Base-by-base conservation (phyloP, 1,140 invertebrate species). In the Zaprionus inermis region DNA sequence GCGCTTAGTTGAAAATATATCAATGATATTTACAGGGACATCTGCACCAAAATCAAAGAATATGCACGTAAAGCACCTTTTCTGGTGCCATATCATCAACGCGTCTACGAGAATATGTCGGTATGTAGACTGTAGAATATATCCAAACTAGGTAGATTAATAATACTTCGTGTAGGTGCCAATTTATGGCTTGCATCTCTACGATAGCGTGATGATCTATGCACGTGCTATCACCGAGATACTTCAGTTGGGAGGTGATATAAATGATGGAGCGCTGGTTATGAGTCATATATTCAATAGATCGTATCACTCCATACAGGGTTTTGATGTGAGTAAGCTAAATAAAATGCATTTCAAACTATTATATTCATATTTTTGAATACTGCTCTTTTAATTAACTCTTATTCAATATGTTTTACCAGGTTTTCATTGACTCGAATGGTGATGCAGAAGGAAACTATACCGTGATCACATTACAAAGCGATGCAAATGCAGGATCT, bases 371-470 rank as follows among this genome's bases (percentile, higher is more conserved):
- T n/a, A n/a, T n/a, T n/a, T n/a, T n/a, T n/a, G n/a, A 28, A 28
- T 28, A 28, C 24, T 28, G 5, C 24, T 28, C 24, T 1, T 28
- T 28, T 28, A 28, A 28, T 28, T 28, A 28, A 28, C 24, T 28
- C 3, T 28, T 5, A 28, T 12, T 12, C 2, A 36, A 46, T 55
- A 1, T 56, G n/a, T 30, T 4, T 11, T 12, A 44, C 9, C 7
- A 97, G 94, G 96, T 97, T 0, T 95, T 95, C 67, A 97, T 98
- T 72, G 97, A 98, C 86, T 94, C 94, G 4, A 97, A 97, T 89
- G 97, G 97, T 1, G 97, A 98, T 91, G 97, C 97, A 0, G 96
- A 98, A 86, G 97, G 97, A 2, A 98, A 98, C 92, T 98, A 97
- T 91, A 97, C 97, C 0, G 95, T 98, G 1, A 94, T 98, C 12